A percentile compares a stretch with the other conserved stretches of the same genome.
These are phyloP conservation scores for Timema podura DNA, from an alignment of 2,888 invertebrate genomes.

Conservation along the genomic window DNA sequence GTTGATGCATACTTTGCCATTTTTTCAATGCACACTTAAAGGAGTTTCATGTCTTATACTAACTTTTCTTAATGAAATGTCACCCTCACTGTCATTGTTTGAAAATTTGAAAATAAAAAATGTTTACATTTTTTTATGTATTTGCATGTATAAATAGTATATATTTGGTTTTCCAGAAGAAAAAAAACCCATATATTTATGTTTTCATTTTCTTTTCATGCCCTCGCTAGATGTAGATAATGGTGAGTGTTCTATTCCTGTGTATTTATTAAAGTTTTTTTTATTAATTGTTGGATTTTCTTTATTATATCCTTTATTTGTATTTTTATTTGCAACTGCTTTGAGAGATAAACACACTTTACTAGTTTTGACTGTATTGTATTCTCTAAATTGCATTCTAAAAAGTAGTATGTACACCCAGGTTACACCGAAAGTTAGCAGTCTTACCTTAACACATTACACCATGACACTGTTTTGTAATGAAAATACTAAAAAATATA, in stretches of 20 bases:
- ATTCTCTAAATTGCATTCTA: too few species aligned
- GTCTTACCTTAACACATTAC: too few species aligned
- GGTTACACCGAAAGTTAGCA: too few species aligned
- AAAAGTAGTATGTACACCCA: too few species aligned
- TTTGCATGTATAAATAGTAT: background rate
- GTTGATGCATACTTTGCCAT: too few species aligned
- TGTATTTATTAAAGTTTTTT: slow-evolving; percentile 3
- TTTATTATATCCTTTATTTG: background rate
- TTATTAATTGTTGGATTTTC: slow-evolving; percentile 11
- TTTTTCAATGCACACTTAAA: too few species aligned
- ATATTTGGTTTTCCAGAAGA: background rate
- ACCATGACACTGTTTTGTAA: too few species aligned
- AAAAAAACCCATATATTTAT: background rate
- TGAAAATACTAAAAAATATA: too few species aligned
- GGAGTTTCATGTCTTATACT: background rate
- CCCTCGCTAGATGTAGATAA: slow-evolving; percentile 13
- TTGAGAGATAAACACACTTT: too few species aligned
- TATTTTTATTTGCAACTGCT: background rate
- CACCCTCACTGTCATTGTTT: slow-evolving; percentile 2
- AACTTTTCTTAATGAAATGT: background rate
- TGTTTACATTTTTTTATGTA: background rate
- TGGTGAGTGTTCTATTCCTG: background rate
- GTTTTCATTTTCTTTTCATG: background rate
- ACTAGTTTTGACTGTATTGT: too few species aligned
- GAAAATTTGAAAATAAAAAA: background rate